Evolutionary conservation across 2,888 invertebrate genomes (phyloP), one percentile per base, ranked within the genome.

Genomic region (Thumatha senex): DNA sequence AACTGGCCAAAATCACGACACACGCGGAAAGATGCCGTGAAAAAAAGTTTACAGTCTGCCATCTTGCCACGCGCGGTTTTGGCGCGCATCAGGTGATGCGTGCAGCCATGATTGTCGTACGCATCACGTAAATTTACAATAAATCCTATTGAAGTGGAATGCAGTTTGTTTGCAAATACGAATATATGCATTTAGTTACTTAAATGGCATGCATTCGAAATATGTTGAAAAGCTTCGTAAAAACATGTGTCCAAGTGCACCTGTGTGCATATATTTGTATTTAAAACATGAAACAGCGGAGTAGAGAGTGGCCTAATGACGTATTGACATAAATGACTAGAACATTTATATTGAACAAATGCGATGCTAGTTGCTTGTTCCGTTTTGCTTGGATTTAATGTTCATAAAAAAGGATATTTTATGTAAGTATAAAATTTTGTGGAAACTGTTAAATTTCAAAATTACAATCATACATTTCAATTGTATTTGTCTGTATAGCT

Each of bases 1-100:
- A 81, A 75, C 80, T 83, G 87, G 90, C 90, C 90, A 90, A 90
- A 89, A 89, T 80, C 87, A 82, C 85, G 78, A 81, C 74, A 80
- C 80, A 84, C 86, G 82, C 86, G 90, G 86, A 88, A 89, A 88
- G 80, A 84, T 70, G 74, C 79, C 74, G 67, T 64, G 74, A 83
- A 86, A 89, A 24, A 76, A 76, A 34, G 65, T 69, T 61, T 70
- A 70, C 63, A 46, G 60, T 70, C 47, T 80, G 81, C 85, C 85
- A 86, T 86, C 70, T 86, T 86, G 86, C 79, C 85, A 84, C 86
- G 84, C 82, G 86, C 72, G 61, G 65, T 59, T 73, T 74, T 74
- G 70, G 73, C 80, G 79, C 75, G 69, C 74, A 74, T 76, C 76
- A 74, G 63, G 72, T 67, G 66, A 67, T 67, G 49, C 45, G 51